A percentile compares a stretch with the other conserved stretches of the same genome.
Evolutionary conservation across 2,888 invertebrate genomes (phyloP).

Genomic region (Pyrrhosoma nymphula): DNA sequence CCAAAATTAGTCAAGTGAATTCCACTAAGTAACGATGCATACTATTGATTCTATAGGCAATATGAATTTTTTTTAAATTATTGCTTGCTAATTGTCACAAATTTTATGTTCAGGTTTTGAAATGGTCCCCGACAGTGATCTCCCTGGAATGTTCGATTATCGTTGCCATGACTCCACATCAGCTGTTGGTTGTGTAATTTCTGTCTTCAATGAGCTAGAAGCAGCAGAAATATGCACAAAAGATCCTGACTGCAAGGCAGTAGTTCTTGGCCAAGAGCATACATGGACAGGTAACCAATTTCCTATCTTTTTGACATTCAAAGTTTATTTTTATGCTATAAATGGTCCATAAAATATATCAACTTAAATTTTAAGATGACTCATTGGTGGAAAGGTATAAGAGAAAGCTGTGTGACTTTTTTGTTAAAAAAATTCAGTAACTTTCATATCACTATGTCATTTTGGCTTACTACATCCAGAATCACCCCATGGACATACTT

Average conservation of each 20-base stretch:
- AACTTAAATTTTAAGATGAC: too few species aligned
- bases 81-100: too few species aligned
- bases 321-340: background rate
- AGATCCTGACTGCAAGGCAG: conserved; percentile 70
- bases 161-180: conserved; percentile 70
- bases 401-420: too few species aligned
- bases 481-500: too few species aligned
- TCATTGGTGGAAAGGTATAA: too few species aligned
- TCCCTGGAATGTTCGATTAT: conserved; percentile 71
- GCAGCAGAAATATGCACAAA: conserved; percentile 70
- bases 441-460: too few species aligned
- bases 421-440: too few species aligned
- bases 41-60: too few species aligned
- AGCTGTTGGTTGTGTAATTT: conserved; percentile 70
- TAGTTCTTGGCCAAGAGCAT: conserved; percentile 70
- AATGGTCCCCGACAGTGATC: conserved; percentile 69
- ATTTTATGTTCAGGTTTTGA: conserved; percentile 69
- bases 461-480: too few species aligned
- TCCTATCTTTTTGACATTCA: background rate
- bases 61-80: too few species aligned
- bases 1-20: too few species aligned
- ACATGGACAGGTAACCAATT: conserved; percentile 70
- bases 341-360: background rate
- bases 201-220: conserved; percentile 70
- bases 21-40: too few species aligned